phyloP scores from a whole-genome alignment of 2,797 vertebrate genomes.

The Pipistrellus pipistrellus region DNA sequence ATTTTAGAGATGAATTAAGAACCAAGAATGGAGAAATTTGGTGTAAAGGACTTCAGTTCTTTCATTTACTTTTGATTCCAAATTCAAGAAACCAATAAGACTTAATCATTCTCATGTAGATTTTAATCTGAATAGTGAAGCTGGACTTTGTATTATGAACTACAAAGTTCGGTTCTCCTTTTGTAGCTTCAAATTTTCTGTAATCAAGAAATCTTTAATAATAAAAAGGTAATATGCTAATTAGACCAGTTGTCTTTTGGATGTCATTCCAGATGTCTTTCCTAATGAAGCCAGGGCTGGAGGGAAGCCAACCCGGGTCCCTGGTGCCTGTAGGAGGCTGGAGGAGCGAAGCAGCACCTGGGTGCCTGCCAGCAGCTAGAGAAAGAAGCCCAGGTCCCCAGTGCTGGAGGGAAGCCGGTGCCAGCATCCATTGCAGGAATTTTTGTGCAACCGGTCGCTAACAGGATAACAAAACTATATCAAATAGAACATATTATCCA shows the following conservation, averaged over 20 bases:
- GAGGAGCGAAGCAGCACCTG: no score
- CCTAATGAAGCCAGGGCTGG: no score
- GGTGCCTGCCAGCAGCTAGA: no score
- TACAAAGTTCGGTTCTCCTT: neutral
- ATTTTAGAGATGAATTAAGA: slow-evolving; percentile 9
- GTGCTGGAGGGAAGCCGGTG: no score
- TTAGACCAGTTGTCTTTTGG: no score
- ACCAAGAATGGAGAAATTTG: neutral
- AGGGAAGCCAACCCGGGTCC: no score
- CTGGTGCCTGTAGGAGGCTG: no score
- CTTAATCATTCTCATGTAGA: neutral
- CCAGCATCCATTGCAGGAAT: no score
- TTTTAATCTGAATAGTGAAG: neutral
- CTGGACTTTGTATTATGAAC: neutral
- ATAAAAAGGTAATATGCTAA: no score
- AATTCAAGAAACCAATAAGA: neutral
- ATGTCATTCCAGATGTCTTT: no score
- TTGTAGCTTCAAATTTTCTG: neutral
- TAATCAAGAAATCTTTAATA: neutral
- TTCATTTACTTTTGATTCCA: neutral
- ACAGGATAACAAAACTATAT: neutral
- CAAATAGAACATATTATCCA: neutral
- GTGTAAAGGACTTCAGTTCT: neutral
- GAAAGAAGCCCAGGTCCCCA: no score
- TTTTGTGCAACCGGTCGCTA: no score